These are phyloP conservation scores for Lamellibrachia satsuma DNA, from an alignment of 2,888 invertebrate species.

Conservation along the genomic window DNA sequence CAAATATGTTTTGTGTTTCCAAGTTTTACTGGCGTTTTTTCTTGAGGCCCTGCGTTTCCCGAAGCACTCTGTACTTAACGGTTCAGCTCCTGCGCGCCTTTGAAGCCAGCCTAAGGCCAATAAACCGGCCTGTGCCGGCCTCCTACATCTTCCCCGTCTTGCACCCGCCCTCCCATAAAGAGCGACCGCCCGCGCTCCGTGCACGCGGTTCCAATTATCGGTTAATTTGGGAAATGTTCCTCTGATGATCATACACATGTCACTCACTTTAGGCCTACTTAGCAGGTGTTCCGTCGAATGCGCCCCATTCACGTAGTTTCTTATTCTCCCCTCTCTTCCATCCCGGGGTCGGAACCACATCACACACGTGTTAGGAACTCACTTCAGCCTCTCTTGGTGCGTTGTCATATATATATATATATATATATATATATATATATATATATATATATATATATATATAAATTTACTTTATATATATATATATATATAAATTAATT, in stretches of 20 bases:
- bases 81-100: background rate
- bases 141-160: background rate
- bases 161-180: slow-evolving; percentile 11
- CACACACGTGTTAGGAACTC: too few species aligned
- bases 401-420: too few species aligned
- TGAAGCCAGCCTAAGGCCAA: background rate
- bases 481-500: too few species aligned
- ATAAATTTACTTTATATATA: too few species aligned
- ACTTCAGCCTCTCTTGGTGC: too few species aligned
- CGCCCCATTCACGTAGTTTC: background rate
- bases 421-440: too few species aligned
- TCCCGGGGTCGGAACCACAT: background rate
- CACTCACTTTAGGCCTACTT: background rate
- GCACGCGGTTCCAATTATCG: slow-evolving; percentile 7
- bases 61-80: background rate
- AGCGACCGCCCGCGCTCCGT: background rate
- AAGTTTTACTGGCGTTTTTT: background rate
- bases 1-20: background rate
- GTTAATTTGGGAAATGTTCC: slow-evolving; percentile 17
- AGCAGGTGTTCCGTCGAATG: background rate
- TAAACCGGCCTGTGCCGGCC: background rate
- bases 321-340: background rate
- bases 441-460: too few species aligned
- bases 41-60: background rate
- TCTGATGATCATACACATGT: background rate